These are phyloP conservation scores for Python bivittatus DNA, from an alignment of 2,113 vertebrate species.

Conservation along the genomic window DNA sequence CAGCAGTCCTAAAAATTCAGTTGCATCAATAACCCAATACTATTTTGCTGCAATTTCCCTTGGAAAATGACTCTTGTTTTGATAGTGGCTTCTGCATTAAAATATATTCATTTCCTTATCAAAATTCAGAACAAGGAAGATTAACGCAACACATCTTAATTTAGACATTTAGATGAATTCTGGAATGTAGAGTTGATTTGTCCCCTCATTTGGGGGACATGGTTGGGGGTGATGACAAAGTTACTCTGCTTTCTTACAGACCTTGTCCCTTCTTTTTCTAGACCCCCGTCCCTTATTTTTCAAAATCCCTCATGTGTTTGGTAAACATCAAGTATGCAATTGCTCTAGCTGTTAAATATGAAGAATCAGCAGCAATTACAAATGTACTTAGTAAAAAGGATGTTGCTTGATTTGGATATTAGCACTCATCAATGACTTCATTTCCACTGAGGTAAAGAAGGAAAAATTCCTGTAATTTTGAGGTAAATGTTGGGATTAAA, in stretches of 20 bases:
- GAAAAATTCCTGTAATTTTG: background rate
- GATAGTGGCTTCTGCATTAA: background rate
- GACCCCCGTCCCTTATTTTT: too few species aligned
- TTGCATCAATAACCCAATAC: too few species aligned
- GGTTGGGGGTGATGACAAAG: too few species aligned
- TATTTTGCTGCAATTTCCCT: too few species aligned
- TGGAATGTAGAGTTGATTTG: background rate
- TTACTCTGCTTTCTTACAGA: too few species aligned
- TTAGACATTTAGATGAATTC: background rate
- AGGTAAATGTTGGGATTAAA: background rate
- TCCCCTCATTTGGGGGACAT: background rate
- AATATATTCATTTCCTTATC: background rate
- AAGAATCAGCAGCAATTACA: background rate
- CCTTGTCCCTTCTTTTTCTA: too few species aligned
- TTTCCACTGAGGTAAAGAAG: background rate
- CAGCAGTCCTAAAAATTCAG: too few species aligned
- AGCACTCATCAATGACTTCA: background rate
- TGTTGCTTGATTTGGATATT: background rate
- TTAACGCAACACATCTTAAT: too few species aligned
- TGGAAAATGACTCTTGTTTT: background rate
- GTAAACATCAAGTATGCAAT: too few species aligned
- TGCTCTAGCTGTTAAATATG: too few species aligned
- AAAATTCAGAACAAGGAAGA: background rate
- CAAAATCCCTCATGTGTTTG: too few species aligned
- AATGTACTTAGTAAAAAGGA: background rate